Evolutionary conservation across 35 echinoderm and acorn worm species (phyloP), one percentile per base, ranked within the genome.

Genomic region (Nesometra sesokonis): DNA sequence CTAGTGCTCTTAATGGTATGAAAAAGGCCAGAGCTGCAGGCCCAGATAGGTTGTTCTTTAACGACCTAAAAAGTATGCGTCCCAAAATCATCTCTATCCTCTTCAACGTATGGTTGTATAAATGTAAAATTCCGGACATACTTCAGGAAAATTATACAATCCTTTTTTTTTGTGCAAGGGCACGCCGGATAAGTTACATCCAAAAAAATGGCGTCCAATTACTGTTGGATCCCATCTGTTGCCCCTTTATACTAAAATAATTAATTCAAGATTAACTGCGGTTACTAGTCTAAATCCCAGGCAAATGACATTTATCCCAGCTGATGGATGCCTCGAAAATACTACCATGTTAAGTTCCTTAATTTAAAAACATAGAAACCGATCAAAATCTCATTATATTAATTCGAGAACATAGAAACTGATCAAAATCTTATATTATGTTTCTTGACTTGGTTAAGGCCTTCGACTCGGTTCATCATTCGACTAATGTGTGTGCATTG

Each of bases 391-490:
- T 0, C 80, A 88, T 33, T 88, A 80, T 23, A 32, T n/a, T n/a
- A n/a, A n/a, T n/a, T n/a, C n/a, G n/a, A n/a, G n/a, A n/a, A n/a
- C n/a, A n/a, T n/a, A n/a, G n/a, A n/a, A n/a, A n/a, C n/a, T n/a
- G n/a, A n/a, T n/a, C n/a, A n/a, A n/a, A n/a, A n/a, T n/a, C n/a
- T n/a, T n/a, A n/a, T n/a, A n/a, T 81, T 5, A 88, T 88, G 77
- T 46, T 82, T 8, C 23, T 88, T 0, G 86, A 88, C 78, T 35
- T 88, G 0, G 35, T 77, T 11, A 88, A 88, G 32, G 76, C 86
- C 1, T 88, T 88, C 77, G 86, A 88, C 86, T 88, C 78, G 15
- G 29, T 88, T 4, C 86, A 88, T 32, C 86, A 88, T 37, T 17
- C 32, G 17, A 29, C 86, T 4, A 88, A 82, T 0, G 5, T 0